A percentile compares a stretch with the other conserved stretches of the same genome.
Conservation (phyloP, 1,140 invertebrate species). For the Drosophila virilis region DNA sequence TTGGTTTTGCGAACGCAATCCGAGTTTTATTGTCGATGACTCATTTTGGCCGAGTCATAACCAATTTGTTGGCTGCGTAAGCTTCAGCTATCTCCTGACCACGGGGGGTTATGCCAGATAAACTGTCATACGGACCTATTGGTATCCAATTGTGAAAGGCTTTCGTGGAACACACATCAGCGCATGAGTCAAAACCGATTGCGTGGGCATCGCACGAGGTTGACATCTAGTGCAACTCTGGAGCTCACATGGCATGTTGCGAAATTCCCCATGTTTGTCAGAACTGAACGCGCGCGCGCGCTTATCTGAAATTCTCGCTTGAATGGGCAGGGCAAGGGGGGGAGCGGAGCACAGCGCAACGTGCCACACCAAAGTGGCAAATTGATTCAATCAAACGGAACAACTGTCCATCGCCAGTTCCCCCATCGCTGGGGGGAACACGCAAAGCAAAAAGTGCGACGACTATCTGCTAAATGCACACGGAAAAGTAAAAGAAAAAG, state of each 20-base stretch:
- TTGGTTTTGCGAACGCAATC: too few relatives aligned
- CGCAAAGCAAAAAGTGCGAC: conserved; percentile 21
- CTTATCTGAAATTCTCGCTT: conserved; percentile 26
- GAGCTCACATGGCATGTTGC: neutral
- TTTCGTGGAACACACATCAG: neutral
- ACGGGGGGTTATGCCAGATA: neutral
- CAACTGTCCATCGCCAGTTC: neutral
- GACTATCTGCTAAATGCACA: conserved; percentile 3
- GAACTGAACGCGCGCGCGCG: conserved; percentile 32
- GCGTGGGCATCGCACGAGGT: conserved; percentile 3
- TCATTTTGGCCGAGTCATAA: too few relatives aligned
- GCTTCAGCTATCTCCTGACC: neutral
- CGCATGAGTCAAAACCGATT: conserved; percentile 3
- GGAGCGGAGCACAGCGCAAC: neutral
- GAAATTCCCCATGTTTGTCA: conserved; percentile 18
- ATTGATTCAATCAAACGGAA: conserved; percentile 25
- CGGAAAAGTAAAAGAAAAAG: conserved; percentile 65
- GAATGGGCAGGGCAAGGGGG: neutral
- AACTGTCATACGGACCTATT: neutral
- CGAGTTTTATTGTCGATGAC: too few relatives aligned
- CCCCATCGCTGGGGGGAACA: too few relatives aligned
- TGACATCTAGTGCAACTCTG: conserved; percentile 5
- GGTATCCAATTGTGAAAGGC: too few relatives aligned
- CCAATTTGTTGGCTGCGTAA: neutral
- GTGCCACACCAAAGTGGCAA: conserved; percentile 24